Evolutionary conservation across 2,797 vertebrate species (phyloP).

Genomic region (Anabacerthia variegaticeps): DNA sequence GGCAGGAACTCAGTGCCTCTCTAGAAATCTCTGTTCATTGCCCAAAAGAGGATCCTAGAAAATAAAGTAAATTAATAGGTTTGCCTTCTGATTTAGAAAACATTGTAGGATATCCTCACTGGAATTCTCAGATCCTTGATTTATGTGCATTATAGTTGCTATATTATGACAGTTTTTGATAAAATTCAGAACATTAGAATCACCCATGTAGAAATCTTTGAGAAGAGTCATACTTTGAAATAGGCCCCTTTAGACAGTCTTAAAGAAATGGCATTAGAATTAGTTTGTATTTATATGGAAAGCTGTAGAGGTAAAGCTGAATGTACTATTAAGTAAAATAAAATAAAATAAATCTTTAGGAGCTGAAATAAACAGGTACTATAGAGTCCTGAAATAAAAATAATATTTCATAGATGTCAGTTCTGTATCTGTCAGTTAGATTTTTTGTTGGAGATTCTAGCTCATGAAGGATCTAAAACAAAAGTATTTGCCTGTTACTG

Average conservation of each 20-base stretch:
- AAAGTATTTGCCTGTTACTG: neutral
- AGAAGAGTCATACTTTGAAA: neutral
- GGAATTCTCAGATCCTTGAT: neutral
- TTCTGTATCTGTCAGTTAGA: neutral
- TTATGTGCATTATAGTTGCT: neutral
- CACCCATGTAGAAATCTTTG: neutral
- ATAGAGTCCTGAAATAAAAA: neutral
- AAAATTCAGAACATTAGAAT: neutral
- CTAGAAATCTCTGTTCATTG: neutral
- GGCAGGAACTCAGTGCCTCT: neutral
- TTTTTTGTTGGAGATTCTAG: neutral
- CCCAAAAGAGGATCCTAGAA: neutral
- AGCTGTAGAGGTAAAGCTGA: neutral
- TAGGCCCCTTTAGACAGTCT: neutral
- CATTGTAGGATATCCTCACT: neutral
- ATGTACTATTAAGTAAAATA: neutral
- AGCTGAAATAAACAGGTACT: neutral
- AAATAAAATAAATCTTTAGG: neutral
- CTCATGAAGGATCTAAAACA: neutral
- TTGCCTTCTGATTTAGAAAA: neutral
- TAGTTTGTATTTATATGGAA: neutral
- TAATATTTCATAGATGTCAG: neutral
- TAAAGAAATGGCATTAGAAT: neutral
- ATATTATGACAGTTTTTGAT: neutral
- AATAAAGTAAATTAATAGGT: neutral